These are phyloP conservation scores for Eudasyphora cyanicolor DNA, from an alignment of 2,888 invertebrate species.

Conservation along the genomic window DNA sequence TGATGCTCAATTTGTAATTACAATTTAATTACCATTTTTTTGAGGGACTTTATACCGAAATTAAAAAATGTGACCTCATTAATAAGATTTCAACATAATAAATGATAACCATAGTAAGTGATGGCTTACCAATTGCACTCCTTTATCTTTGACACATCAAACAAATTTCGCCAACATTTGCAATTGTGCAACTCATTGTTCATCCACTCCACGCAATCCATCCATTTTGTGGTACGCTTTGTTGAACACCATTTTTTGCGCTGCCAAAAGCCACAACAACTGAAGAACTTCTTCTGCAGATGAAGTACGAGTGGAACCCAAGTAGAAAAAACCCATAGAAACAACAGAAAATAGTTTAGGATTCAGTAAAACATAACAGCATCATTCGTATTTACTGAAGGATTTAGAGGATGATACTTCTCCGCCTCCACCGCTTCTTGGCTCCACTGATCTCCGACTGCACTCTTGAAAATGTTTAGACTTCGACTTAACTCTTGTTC, in stretches of 20 bases:
- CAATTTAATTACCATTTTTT: no score
- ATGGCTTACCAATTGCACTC: neutral
- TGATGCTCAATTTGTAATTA: no score
- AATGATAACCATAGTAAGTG: neutral
- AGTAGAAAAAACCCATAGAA: neutral
- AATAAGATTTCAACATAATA: neutral
- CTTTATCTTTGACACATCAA: conserved; percentile 21
- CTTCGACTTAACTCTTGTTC: conserved; percentile 29
- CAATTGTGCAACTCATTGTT: conserved; percentile 29
- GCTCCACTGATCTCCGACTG: neutral
- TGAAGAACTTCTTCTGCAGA: neutral
- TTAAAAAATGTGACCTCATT: neutral
- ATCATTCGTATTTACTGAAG: conserved; percentile 3
- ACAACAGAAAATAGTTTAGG: conserved; percentile 16
- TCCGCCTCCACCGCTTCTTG: neutral
- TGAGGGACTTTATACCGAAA: no score
- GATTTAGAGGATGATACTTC: conserved; percentile 10
- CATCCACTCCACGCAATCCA: conserved; percentile 4
- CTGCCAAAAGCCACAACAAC: conserved; percentile 4
- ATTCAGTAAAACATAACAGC: conserved; percentile 9
- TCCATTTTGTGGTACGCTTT: conserved; percentile 37
- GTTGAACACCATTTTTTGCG: conserved; percentile 45
- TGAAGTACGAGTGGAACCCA: neutral
- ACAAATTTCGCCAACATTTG: conserved; percentile 23
- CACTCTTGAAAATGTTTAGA: conserved; percentile 16